Evolutionary conservation across 2,113 vertebrate genomes (phyloP).

Genomic region (Sinocyclocheilus grahami): DNA sequence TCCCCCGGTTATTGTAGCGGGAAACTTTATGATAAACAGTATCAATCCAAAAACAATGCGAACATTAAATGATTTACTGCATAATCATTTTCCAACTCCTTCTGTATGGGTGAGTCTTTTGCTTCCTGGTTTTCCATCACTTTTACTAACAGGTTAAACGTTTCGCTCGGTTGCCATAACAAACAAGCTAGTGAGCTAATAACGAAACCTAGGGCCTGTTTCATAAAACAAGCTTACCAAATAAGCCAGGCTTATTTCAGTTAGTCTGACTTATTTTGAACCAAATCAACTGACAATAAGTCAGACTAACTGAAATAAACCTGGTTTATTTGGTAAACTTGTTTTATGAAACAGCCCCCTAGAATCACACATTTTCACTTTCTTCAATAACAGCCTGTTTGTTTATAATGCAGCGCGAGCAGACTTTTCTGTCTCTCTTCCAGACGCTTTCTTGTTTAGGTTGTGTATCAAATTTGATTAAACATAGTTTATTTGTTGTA

Average conservation of each 20-base stretch:
- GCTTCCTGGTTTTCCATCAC: neutral
- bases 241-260: no score
- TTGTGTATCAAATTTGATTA: neutral
- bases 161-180: neutral
- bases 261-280: no score
- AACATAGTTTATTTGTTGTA: neutral
- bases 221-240: no score
- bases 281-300: no score
- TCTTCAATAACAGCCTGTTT: neutral
- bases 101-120: neutral
- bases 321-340: no score
- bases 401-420: neutral
- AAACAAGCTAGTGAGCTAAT: neutral
- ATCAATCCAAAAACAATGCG: neutral
- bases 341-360: no score
- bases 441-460: neutral
- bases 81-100: neutral
- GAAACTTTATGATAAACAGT: slow-evolving; percentile 30
- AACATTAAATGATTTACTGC: neutral
- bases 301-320: no score
- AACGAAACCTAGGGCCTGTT: neutral
- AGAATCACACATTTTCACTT: neutral
- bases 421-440: neutral
- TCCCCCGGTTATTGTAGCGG: slow-evolving; percentile 53
- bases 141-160: neutral